Base-by-base conservation (phyloP, 2,888 invertebrate species). In the Sthenelais limicola region DNA sequence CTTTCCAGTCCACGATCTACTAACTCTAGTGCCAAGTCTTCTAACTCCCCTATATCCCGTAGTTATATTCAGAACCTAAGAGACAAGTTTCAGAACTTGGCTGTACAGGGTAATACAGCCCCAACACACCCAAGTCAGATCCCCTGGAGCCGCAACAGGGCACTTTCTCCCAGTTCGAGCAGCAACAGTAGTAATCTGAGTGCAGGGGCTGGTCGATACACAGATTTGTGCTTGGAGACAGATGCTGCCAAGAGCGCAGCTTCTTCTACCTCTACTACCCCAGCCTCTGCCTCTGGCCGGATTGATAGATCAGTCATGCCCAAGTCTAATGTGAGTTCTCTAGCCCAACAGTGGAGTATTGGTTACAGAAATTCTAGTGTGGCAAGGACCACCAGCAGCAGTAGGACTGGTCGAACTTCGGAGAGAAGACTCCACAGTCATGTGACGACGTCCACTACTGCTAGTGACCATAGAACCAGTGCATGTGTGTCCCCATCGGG, bases 311-410 rank as follows among this genome's bases (percentile, higher is more conserved):
- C 48, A 48, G 48, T n/a, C n/a, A n/a, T n/a, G n/a, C n/a, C n/a
- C n/a, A n/a, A n/a, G 7, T 12, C 30, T 1, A 49, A 30, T 5
- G 49, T 47, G 28, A 68, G 68, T n/a, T 9, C 68, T 21, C 48
- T 49, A 5, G 32, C 48, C 48, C 68, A 47, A 2, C 68, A 62
- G 38, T 62, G 62, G 62, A 62, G 38, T 62, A n/a, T 12, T n/a
- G 24, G 24, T 38, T 4, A 56, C 32, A 21, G n/a, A 7, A 21
- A 52, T 3, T 30, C 1, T n/a, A 12, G 12, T 52, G 56, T n/a
- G 12, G n/a, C 2, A 18, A 28, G 38, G 15, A 15, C 2, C 1
- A 62, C 38, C 18, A 35, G 12, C 62, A 9, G 38, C 35, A 62
- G 21, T 24, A 35, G 62, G 38, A 15, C 62, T 7, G 62, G 35